These are phyloP conservation scores for Phalacrocorax aristotelis DNA, from an alignment of 2,113 vertebrate genomes.

Conservation along the genomic window DNA sequence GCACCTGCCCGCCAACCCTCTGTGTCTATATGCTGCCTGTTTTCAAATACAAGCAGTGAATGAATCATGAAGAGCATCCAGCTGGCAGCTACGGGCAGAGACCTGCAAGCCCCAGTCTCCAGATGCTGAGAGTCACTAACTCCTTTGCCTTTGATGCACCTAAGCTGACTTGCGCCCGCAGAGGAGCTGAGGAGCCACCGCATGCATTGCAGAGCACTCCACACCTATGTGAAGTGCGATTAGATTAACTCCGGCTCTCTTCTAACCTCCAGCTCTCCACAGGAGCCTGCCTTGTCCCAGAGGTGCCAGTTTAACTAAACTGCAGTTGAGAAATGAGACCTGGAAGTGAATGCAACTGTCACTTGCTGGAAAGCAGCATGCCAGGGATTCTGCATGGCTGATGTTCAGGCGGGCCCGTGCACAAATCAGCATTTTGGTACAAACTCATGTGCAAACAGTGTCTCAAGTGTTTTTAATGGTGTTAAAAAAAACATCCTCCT, in stretches of 20 bases:
- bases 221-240: fast-evolving
- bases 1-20: background rate
- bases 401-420: background rate
- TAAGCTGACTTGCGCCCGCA: fast-evolving
- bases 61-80: background rate
- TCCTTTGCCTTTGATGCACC: background rate
- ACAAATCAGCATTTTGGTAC: background rate
- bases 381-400: background rate
- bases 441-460: background rate
- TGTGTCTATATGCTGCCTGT: background rate
- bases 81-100: background rate
- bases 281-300: background rate
- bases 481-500: background rate
- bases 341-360: background rate
- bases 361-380: background rate
- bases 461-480: background rate
- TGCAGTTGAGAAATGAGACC: background rate
- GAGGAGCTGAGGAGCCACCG: background rate
- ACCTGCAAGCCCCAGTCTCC: background rate
- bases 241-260: background rate
- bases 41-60: background rate
- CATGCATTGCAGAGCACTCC: background rate
- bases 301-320: background rate
- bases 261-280: background rate
- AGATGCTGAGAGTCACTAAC: background rate